Evolutionary conservation across 2,797 vertebrate genomes (phyloP).

Genomic region (Hyperoplus lanceolatus): DNA sequence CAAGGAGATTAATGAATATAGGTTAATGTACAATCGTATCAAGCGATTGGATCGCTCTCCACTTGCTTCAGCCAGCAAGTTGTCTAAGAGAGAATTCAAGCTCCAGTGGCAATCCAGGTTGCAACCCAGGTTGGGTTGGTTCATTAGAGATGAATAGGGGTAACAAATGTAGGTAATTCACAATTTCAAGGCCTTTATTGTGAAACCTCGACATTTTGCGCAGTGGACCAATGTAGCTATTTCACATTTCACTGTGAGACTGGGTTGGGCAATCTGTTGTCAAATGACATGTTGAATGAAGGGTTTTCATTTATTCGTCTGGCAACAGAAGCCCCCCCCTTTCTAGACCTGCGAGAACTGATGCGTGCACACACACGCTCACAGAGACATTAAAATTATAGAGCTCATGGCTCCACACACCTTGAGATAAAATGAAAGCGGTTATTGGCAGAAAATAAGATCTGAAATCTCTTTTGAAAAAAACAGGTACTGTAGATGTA

Average conservation of each 20-base stretch:
- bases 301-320: slow-evolving; percentile 18
- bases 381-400: slow-evolving; percentile 28
- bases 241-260: no score
- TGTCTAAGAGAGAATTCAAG: neutral
- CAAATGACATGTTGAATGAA: neutral
- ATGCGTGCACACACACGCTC: neutral
- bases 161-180: no score
- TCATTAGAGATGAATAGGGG: no score
- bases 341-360: neutral
- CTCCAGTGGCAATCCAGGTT: neutral
- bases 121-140: no score
- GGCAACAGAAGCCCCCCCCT: slow-evolving; percentile 16
- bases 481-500: slow-evolving; percentile 1
- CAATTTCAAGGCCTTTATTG: no score
- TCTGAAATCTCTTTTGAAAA: slow-evolving; percentile 20
- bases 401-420: slow-evolving; percentile 13
- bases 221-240: no score
- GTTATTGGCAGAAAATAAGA: slow-evolving; percentile 34
- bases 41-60: neutral
- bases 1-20: neutral
- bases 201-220: no score
- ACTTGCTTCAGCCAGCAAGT: neutral
- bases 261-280: neutral
- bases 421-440: slow-evolving; percentile 37
- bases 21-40: slow-evolving; percentile 1